These are phyloP conservation scores for Cryptotis parvus DNA, from an alignment of 2,113 vertebrate species.

Conservation along the genomic window DNA sequence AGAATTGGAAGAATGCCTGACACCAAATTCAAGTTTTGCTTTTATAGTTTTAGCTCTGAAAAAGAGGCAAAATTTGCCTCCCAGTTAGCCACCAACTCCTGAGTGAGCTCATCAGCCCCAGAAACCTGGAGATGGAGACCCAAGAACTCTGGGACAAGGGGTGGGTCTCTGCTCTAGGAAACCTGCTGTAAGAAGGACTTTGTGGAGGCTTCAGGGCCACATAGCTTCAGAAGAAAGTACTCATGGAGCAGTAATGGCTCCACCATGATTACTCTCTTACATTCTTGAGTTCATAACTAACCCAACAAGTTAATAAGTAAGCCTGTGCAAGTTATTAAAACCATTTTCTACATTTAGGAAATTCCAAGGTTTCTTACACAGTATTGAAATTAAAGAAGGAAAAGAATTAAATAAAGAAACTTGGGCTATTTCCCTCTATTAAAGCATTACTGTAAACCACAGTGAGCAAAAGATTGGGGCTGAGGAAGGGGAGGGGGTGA, in stretches of 20 bases:
- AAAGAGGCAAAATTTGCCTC: too few relatives aligned
- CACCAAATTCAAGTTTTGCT: background rate
- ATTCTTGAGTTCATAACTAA: background rate
- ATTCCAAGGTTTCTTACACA: background rate
- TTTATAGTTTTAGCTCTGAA: background rate
- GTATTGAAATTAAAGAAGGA: background rate
- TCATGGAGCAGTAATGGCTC: background rate
- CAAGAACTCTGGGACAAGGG: background rate
- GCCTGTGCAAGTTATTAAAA: background rate
- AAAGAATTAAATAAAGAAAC: background rate
- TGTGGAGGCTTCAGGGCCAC: background rate
- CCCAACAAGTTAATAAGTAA: background rate
- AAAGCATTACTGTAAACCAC: too few relatives aligned
- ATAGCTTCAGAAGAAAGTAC: background rate
- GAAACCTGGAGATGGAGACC: background rate
- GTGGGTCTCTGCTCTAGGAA: background rate
- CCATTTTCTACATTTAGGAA: background rate
- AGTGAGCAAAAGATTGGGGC: too few relatives aligned
- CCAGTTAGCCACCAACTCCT: too few relatives aligned
- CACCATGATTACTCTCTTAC: background rate
- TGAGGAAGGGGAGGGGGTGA: too few relatives aligned
- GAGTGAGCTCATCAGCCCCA: background rate
- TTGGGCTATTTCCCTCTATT: background rate
- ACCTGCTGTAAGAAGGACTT: too few relatives aligned
- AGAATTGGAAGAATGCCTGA: background rate